Evolutionary conservation across 2,888 invertebrate genomes (phyloP), one percentile per base, ranked within the genome.

Genomic region (Drosophila gaucha): DNA sequence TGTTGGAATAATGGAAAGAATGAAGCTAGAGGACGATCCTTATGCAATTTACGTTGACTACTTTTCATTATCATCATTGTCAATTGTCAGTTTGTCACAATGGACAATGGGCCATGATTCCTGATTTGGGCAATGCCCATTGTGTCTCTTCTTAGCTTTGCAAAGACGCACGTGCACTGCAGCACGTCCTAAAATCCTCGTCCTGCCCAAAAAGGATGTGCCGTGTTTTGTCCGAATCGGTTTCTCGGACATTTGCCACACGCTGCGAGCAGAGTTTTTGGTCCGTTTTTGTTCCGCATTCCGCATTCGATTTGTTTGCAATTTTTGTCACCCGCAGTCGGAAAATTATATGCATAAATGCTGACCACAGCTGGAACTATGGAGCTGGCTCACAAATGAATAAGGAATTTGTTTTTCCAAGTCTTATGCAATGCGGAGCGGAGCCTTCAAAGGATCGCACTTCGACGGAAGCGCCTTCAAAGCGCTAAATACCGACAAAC

Each of bases 11-110:
- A 59, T 47, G 62, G 52, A 74, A 31, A 69, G 67, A 67, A 73
- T 67, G 54, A 39, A 22, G 33, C 35, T 18, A 54, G 31, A 22
- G 41, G 43, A 38, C 47, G 50, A 43, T 52, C 83, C 87, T 82
- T 82, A 82, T 86, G 87, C 78, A 82, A 82, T 86, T 82, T 86
- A 68, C 85, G 72, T 66, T 67, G 74, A 84, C 86, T 82, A 84
- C 75, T 65, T 72, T 84, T 86, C 85, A 72, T 72, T 71, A 80
- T 63, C 74, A 68, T 46, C 62, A 64, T 74, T 74, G 70, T 49
- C 72, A 58, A 54, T 66, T 59, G 57, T 63, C 43, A 58, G 57
- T 51, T 58, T 68, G 63, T 49, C 36, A 51, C 46, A 57, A 51
- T 56, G 60, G 51, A 77, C 71, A 69, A 74, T 60, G 44, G 56